Base-by-base conservation (phyloP, 2,888 invertebrate genomes). In the Acleris holmiana region DNA sequence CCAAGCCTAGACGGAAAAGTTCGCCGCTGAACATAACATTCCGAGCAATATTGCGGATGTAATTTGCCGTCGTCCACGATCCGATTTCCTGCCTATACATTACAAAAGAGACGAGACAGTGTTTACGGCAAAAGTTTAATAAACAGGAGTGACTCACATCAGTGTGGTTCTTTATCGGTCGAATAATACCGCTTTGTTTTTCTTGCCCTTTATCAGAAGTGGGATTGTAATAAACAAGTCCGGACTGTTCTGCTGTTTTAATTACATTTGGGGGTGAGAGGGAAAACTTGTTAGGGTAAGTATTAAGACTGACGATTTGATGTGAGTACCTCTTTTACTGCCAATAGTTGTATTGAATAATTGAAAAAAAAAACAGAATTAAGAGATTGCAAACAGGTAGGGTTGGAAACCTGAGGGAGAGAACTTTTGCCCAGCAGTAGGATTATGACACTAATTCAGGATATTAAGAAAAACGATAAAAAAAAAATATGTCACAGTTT, bases 31-130 rank as follows among this genome's bases (percentile, higher is more conserved):
- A 58, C 41, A 15, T 44, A 46, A 58, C 41, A 15, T 44, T 15
- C 15, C 2, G 53, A 41, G 58, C 58, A 59, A 64, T 64, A 59
- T 64, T 64, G 64, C 64, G 53, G 58, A 59, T 59, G 58, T 48
- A 58, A 64, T 64, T 59, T 59, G 51, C 41, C 51, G 50, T 29
- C 56, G 58, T 53, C 41, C 25, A 25, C 51, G 19, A 23, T 48
- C 25, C 48, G 53, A 59, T 41, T 63, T 54, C 41, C 47, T 41
- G 21, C 25, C 49, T 47, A 40, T 19, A 25, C 35, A 53, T 61
- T 61, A 49, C 10, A 46, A 56, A 62, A 19, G 44, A 44, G 44
- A 41, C 48, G 40, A 21, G 35, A 50, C 17, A 13, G 25, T 51
- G 46, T 47, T 57, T 63, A 51, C 53, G 18, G 51, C 46, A 44